Conservation (phyloP, 2,888 invertebrate genomes). For the Elaeidobius kamerunicus region DNA sequence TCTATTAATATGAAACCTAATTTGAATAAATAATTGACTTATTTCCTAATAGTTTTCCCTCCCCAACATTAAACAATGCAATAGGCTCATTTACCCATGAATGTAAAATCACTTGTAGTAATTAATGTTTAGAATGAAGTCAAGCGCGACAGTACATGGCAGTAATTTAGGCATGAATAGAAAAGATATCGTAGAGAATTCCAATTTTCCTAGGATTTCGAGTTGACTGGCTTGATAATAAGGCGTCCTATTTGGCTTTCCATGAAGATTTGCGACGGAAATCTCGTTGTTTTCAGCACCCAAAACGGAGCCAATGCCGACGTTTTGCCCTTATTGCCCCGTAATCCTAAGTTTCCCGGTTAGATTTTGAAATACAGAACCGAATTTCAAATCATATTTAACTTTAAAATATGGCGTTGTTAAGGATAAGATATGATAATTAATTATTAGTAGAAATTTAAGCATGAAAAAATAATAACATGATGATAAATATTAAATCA, state of each 20-base stretch:
- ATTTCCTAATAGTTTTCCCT: too few species aligned
- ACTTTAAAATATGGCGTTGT: neutral
- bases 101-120: slow-evolving; percentile 17
- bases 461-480: too few species aligned
- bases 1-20: too few species aligned
- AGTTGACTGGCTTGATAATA: slow-evolving; percentile 41
- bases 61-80: too few species aligned
- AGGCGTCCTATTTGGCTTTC: slow-evolving; percentile 36
- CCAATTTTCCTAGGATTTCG: slow-evolving; percentile 41
- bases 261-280: slow-evolving; percentile 35
- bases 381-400: slow-evolving; percentile 2
- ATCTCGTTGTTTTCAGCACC: slow-evolving; percentile 19
- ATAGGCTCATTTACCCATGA: neutral
- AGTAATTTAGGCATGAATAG: slow-evolving; percentile 35
- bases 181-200: slow-evolving; percentile 36
- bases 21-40: too few species aligned
- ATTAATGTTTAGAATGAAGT: slow-evolving; percentile 24
- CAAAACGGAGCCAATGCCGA: slow-evolving; percentile 1
- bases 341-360: slow-evolving; percentile 6
- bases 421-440: too few species aligned
- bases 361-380: slow-evolving; percentile 3
- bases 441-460: too few species aligned
- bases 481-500: neutral
- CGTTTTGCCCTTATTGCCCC: slow-evolving; percentile 2
- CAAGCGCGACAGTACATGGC: slow-evolving; percentile 26